Evolutionary conservation across 2,113 vertebrate species (phyloP), one percentile per base, ranked within the genome.

Genomic region (Grammomys surdaster): DNA sequence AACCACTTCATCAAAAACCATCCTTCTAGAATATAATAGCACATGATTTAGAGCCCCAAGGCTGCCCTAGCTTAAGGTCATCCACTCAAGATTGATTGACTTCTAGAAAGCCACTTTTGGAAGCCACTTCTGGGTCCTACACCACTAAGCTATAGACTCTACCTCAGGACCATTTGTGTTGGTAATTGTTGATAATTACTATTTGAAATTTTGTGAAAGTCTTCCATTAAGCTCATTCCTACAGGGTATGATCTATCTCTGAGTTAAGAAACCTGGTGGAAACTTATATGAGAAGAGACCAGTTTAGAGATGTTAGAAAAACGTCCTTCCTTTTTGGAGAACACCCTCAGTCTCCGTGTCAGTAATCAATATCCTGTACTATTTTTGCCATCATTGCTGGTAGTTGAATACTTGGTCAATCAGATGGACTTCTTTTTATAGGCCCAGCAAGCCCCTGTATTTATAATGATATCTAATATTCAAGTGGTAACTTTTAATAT

Each of bases 1-100:
- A 94, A 78, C 67, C n/a, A 9, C 22, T 54, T 75, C 24, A 56
- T 72, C 63, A 13, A 89, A 76, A 96, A 84, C 73, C 3, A 88
- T 63, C 22, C 70, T 88, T 33, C 40, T 91, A 72, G 33, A 87
- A 87, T 89, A 63, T 89, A 94, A 78, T 77, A 36, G 12, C 33
- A n/a, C 36, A 26, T 1, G 17, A 13, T 70, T 11, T 95, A 70
- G 46, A 91, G 22, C 4, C n/a, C 22, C 40, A 14, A 91, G 31
- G 11, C 40, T 28, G 56, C 65, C 28, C 33, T 82, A 77, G 11
- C 40, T 16, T 17, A 58, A 93, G 28, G 17, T 87, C 60, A 72
- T 33, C 10, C 54, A 73, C 9, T 65, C 8, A 93, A 94, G 84
- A 91, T 24, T 60, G 72, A 19, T 20, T 54, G 48, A 11, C 19